Conservation (phyloP, 1,140 invertebrate genomes). For the Tetramorium alpestre region DNA sequence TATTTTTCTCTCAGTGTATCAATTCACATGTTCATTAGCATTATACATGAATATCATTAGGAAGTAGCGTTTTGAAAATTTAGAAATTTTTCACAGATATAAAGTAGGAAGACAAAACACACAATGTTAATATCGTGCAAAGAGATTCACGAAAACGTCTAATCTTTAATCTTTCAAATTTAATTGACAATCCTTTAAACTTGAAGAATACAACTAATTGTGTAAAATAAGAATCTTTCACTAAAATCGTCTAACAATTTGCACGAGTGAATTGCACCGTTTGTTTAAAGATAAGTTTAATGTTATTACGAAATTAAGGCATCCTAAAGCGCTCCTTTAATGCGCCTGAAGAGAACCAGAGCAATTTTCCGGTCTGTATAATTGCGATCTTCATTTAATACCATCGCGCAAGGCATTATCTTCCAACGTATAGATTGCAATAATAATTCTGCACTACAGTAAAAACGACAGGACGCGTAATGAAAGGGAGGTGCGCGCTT, state of each 20-base stretch:
- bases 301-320: constrained; percentile 10
- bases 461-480: constrained; percentile 35
- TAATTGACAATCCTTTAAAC: background rate
- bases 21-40: no score
- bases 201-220: constrained; percentile 1
- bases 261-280: constrained; percentile 4
- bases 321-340: constrained; percentile 15
- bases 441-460: constrained; percentile 19
- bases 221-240: background rate
- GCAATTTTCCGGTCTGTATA: background rate
- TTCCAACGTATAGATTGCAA: constrained; percentile 18
- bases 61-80: no score
- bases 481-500: background rate
- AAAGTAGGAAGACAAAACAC: no score
- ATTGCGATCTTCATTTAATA: constrained; percentile 14
- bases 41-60: no score
- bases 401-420: constrained; percentile 22
- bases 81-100: no score
- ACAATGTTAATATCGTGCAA: no score
- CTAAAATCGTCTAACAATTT: background rate
- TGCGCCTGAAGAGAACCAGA: background rate
- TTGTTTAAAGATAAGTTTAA: constrained; percentile 32
- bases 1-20: no score
- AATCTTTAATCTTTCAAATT: no score
- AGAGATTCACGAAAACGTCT: no score